phyloP scores from a whole-genome alignment of 2,797 vertebrate genomes.

The Paramormyrops hopkinsi region DNA sequence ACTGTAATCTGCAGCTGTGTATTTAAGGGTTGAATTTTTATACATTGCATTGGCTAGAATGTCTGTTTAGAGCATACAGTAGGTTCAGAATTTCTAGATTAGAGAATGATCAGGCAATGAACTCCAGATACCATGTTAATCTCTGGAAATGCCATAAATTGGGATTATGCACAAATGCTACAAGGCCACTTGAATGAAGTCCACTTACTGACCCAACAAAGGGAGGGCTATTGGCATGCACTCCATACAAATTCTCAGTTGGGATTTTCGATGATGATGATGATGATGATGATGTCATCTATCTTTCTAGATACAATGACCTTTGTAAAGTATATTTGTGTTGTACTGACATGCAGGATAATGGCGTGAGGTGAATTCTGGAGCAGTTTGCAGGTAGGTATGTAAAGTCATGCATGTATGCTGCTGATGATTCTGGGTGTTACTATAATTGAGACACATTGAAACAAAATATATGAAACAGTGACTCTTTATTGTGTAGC shows the following conservation, averaged over 20 bases:
- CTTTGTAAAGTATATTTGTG: not conserved
- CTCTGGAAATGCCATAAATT: not conserved
- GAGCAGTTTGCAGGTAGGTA: not conserved
- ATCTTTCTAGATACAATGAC: too few species aligned
- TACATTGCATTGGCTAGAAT: not conserved
- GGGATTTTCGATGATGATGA: not conserved
- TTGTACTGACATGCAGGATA: not conserved
- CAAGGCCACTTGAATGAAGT: not conserved
- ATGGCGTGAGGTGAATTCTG: not conserved
- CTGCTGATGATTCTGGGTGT: not conserved
- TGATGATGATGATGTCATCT: not conserved
- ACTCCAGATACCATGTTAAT: not conserved
- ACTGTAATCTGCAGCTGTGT: not conserved
- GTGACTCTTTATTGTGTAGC: slow-evolving; percentile 68
- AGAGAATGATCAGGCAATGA: not conserved
- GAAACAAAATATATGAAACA: slow-evolving; percentile 61
- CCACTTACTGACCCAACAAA: not conserved
- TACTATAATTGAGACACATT: not conserved
- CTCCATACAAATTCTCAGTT: not conserved
- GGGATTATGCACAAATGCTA: not conserved
- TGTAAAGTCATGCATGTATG: not conserved
- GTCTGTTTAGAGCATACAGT: not conserved
- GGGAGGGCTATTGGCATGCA: not conserved
- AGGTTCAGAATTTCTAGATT: not conserved
- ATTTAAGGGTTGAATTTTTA: not conserved